Evolutionary conservation across 2,113 vertebrate genomes (phyloP).

Genomic region (Rhinolophus ferrumequinum): DNA sequence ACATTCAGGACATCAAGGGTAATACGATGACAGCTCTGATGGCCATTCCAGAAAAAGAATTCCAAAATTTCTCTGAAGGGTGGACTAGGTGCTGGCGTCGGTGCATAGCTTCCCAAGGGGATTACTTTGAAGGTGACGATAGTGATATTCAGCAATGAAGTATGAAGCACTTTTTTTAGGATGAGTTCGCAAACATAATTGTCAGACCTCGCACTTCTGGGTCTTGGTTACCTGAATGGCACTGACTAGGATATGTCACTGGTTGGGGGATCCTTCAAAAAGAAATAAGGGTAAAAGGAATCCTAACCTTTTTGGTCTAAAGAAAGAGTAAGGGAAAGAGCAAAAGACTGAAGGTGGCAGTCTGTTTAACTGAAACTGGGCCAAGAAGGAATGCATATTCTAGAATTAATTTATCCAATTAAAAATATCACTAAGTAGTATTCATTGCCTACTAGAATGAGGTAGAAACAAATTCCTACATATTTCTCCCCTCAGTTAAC

Average conservation of each 20-base stretch:
- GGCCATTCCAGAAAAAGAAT: no score
- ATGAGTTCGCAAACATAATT: no score
- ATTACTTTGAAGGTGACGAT: no score
- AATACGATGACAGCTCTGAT: no score
- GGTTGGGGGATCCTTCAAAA: neutral
- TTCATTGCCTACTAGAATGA: neutral
- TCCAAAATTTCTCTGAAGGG: no score
- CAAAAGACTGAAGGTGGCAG: neutral
- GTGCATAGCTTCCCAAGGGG: no score
- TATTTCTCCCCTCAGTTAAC: neutral
- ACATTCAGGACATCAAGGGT: no score
- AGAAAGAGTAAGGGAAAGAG: neutral
- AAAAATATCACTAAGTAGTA: neutral
- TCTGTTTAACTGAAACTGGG: neutral
- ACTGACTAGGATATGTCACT: neutral
- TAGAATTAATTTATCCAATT: conserved; percentile 24
- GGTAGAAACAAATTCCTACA: neutral
- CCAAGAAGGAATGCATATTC: conserved; percentile 8
- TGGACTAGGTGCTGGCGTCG: no score
- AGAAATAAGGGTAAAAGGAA: neutral
- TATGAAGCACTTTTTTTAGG: no score
- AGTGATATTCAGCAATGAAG: no score
- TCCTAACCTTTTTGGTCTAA: neutral
- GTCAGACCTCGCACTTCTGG: neutral
- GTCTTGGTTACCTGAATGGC: neutral